These are phyloP conservation scores for Tupaia chinensis DNA, from an alignment of 2,113 vertebrate genomes.

Conservation along the genomic window DNA sequence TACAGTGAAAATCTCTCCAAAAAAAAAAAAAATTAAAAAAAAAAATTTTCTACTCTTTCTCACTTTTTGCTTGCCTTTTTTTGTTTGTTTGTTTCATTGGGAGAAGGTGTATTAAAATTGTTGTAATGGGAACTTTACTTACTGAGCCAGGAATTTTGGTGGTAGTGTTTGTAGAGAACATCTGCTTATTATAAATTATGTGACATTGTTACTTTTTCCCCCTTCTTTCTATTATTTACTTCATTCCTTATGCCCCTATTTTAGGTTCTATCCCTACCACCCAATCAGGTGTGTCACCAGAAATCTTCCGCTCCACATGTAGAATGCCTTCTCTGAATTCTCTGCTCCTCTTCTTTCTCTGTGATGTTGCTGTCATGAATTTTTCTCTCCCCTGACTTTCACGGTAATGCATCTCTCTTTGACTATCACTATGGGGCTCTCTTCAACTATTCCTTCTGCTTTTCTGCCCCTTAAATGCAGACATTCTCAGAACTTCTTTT, in stretches of 20 bases:
- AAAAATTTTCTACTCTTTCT: neutral
- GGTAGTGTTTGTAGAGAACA: neutral
- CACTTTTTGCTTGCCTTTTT: neutral
- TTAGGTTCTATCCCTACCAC: neutral
- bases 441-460: neutral
- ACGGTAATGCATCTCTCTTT: neutral
- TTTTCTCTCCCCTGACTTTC: neutral
- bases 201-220: neutral
- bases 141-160: neutral
- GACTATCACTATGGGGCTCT: neutral
- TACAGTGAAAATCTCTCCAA: too few species aligned
- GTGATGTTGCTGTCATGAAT: fast-evolving
- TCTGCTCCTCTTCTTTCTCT: neutral
- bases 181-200: neutral
- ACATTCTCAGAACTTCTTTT: neutral
- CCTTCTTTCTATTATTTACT: neutral
- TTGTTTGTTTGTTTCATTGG: neutral
- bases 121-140: neutral
- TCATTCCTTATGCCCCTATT: neutral
- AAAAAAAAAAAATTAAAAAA: too few species aligned
- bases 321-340: neutral
- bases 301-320: neutral
- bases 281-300: neutral
- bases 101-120: neutral
- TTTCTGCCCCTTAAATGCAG: neutral